phyloP scores from a whole-genome alignment of 2,888 invertebrate species.

The Tachina grossa region DNA sequence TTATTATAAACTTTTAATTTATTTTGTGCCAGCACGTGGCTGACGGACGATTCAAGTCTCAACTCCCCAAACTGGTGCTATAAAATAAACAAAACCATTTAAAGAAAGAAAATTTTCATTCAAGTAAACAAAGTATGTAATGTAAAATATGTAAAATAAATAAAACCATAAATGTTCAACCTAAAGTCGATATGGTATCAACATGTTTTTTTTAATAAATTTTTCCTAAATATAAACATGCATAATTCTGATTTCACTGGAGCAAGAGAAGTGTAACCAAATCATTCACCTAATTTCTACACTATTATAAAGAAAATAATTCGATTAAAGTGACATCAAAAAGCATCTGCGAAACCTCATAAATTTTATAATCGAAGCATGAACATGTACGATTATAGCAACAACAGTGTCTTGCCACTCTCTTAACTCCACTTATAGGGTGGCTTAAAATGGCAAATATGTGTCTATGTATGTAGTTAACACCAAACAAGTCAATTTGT shows the following conservation, averaged over 20 bases:
- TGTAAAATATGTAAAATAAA: conserved; percentile 1
- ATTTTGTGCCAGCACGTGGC: not conserved
- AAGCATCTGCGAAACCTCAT: conserved; percentile 34
- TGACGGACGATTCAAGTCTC: not conserved
- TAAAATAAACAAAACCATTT: conserved; percentile 28
- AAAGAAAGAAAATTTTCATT: conserved; percentile 23
- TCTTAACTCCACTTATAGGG: conserved; percentile 3
- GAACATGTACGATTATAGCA: not conserved
- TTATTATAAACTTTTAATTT: no score
- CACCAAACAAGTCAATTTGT: conserved; percentile 22
- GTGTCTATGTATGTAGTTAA: not conserved
- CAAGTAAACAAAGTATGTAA: not conserved
- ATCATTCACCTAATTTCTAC: conserved; percentile 50
- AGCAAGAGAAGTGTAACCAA: conserved; percentile 6
- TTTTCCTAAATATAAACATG: conserved; percentile 8
- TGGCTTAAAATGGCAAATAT: conserved; percentile 8
- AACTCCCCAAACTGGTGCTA: conserved; percentile 22
- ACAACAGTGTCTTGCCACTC: conserved; percentile 12
- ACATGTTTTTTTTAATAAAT: not conserved
- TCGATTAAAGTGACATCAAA: conserved; percentile 44
- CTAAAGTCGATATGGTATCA: conserved; percentile 25
- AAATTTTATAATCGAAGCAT: conserved; percentile 9
- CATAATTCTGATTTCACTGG: conserved; percentile 33
- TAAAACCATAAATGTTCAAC: conserved; percentile 2
- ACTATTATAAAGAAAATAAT: conserved; percentile 25